Evolutionary conservation across 1,140 invertebrate genomes (phyloP), one percentile per base, ranked within the genome.

Genomic region (Metaphire vulgaris): DNA sequence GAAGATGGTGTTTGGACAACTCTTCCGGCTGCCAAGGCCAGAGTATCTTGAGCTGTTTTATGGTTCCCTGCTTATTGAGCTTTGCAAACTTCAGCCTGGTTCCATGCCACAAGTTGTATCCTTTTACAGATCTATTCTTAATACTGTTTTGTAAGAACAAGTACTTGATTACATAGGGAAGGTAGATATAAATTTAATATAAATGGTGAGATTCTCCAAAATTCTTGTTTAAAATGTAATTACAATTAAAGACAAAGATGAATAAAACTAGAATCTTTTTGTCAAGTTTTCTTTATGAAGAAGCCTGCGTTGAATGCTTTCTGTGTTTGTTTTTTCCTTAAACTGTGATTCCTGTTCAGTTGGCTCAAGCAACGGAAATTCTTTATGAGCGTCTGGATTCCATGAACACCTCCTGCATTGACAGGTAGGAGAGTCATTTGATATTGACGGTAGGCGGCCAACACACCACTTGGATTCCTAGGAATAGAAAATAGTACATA

Each of bases 361-460:
- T 99, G 74, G 97, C 97, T 16, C 96, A 99, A 87, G 96, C 97
- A 1, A 97, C 96, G 29, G 96, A 99, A 88, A 92, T 99, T 81
- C 85, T 99, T 29, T 99, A 97, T 84, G 92, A 96, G 85, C 89
- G 97, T 80, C 92, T 98, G 83, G 96, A 99, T 83, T 92, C 92
- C 14, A 99, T 99, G 97, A 97, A 98, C 83, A 91, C 94, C 0
- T 91, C 93, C 1, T 96, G 96, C 84, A 95, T 99, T 86, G 96
- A 99, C 85, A 92, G 96, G 89, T 90, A 81, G 82, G 79, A n/a
- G n/a, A n/a, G 75, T 70, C 31, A n/a, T n/a, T n/a, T n/a, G n/a
- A n/a, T n/a, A n/a, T n/a, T n/a, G n/a, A n/a, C n/a, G n/a, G n/a
- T n/a, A n/a, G n/a, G n/a, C n/a, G n/a, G n/a, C n/a, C n/a, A n/a